Conservation (phyloP, 2,113 vertebrate species). For the Laticauda colubrina region DNA sequence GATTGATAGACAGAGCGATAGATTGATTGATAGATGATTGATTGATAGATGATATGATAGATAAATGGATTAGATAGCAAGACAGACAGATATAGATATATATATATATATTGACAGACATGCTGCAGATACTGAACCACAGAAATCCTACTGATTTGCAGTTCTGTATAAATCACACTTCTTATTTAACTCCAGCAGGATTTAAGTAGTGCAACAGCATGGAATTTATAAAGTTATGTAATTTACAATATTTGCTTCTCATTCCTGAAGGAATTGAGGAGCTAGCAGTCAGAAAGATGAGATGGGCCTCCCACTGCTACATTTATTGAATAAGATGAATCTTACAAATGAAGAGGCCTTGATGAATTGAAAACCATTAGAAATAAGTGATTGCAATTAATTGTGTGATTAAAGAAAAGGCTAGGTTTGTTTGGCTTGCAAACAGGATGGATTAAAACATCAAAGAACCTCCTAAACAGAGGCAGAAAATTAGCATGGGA, state of each 20-base stretch:
- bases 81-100: too few relatives aligned
- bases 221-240: not conserved
- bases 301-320: not conserved
- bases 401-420: not conserved
- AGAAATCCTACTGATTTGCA: not conserved
- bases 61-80: too few relatives aligned
- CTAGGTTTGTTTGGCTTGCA: constrained; percentile 2
- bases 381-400: not conserved
- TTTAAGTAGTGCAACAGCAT: not conserved
- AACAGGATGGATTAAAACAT: not conserved
- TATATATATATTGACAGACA: not conserved
- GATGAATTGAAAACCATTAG: not conserved
- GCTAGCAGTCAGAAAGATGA: not conserved
- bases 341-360: not conserved
- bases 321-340: not conserved
- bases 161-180: not conserved
- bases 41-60: too few relatives aligned
- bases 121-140: not conserved
- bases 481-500: not conserved
- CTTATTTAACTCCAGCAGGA: not conserved
- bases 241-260: not conserved
- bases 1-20: too few relatives aligned
- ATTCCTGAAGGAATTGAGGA: not conserved
- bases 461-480: not conserved
- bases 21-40: too few relatives aligned